Evolutionary conservation across 2,113 vertebrate species (phyloP), one percentile per base, ranked within the genome.

Genomic region (Neogobius melanostomus): DNA sequence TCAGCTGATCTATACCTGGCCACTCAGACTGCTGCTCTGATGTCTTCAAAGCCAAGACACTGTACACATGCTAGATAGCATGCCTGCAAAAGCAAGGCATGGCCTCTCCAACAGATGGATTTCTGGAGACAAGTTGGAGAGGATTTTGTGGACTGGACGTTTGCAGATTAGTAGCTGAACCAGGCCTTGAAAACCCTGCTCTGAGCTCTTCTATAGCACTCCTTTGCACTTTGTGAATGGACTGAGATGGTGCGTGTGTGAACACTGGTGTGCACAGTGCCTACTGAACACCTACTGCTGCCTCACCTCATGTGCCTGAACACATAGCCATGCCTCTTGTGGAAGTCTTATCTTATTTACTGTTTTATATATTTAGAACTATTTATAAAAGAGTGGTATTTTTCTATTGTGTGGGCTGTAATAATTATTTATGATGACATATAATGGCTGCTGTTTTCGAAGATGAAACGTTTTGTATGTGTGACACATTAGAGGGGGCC

Each of bases 321-420:
- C 45, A 52, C 46, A 53, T 62, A 74, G 53, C 70, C 70, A 44
- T 59, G 69, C 64, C 84, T 81, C 64, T 52, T 80, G 76, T 77
- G 72, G 69, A 52, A 53, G 57, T 74, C 21, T 74, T n/a, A 45
- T 57, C 45, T 73, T 79, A 77, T 21, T 68, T 17, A 81, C 61
- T 87, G 80, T 89, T 83, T 82, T 85, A 82, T 87, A 82, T 91
- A 89, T 89, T 69, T 85, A 72, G 85, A 75, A 75, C 70, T 93
- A 93, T 93, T 92, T 93, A 91, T 93, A 91, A 44, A 15, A 71
- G 68, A 82, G 42, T 79, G 69, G 63, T 68, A 59, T 74, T 76
- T 74, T 72, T 74, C 54, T 61, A 43, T 61, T 53, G 69, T 43
- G 56, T 59, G 64, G 66, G 64, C 71, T 72, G 74, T 47, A 63